Base-by-base conservation (phyloP, 1,140 invertebrate species). In the Macrosteles quadrilineatus region DNA sequence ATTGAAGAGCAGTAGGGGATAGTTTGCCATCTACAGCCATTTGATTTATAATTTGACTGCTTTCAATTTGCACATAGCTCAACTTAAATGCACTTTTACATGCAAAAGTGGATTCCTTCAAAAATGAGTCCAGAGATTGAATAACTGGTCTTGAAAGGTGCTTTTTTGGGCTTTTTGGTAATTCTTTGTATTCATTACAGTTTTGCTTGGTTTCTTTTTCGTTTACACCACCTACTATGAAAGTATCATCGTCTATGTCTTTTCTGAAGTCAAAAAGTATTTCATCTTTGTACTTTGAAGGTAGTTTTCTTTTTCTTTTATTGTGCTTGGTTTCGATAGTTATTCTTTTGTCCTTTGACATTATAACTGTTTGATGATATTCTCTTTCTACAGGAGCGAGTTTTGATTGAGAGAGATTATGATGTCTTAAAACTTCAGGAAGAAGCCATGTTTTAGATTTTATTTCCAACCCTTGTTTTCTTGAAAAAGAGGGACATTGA, bases 271-370 rank as follows among this genome's bases (percentile, higher is more conserved):
- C 55, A 11, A 59, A 23, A 2, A 30, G 27, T 27, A 59, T 59
- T 30, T 30, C 55, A 29, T 59, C 55, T 29, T 59, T 59, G 27
- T 27, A 59, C 27, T 59, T 59, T 6, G 55, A 59, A 6, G 55
- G 55, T 27, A 59, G 4, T 59, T 59, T 59, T 59, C 55, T 59
- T 30, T 59, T 25, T n/a, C 55, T 25, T n/a, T 59, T 59, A 2
- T 25, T 27, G 23, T 29, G 27, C 12, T 59, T 25, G 6, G 23
- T 59, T 59, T 59, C 55, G n/a, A 59, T 30, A 11, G 55, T 59
- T 6, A 59, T 59, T 29, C 3, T 59, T 59, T 59, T 59, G n/a
- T 59, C 27, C n/a, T 29, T 59, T 59, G 55, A 59, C 55, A 59
- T 59, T 3, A 59, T 59, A 29, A 59, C 55, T 21, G 55, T 59